These are phyloP conservation scores for Corythornis leucogaster DNA, from an alignment of 2,797 vertebrate species.

Conservation along the genomic window DNA sequence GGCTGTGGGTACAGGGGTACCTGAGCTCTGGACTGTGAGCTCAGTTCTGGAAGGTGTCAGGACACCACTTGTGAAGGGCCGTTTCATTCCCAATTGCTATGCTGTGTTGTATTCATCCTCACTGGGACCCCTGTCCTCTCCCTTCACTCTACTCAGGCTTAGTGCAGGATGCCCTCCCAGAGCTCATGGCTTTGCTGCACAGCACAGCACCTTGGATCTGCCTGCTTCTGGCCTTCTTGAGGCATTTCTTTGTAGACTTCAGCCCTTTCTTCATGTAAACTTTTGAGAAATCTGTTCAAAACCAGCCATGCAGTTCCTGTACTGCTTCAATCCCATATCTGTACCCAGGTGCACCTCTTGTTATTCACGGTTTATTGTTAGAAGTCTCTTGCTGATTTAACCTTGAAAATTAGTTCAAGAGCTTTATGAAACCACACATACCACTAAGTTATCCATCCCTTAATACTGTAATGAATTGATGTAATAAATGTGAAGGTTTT, in stretches of 20 bases:
- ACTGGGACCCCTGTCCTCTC: rapidly evolving
- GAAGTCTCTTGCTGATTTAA: background rate
- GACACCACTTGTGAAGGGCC: background rate
- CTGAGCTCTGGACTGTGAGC: background rate
- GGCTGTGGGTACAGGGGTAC: background rate
- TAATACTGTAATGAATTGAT: background rate
- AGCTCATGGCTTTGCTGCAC: rapidly evolving
- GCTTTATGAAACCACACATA: background rate
- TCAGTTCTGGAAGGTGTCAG: background rate
- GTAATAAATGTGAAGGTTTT: background rate
- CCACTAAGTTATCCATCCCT: background rate
- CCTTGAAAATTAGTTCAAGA: background rate
- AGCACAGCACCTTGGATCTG: background rate
- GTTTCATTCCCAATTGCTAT: background rate
- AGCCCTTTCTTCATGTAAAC: background rate
- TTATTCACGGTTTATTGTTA: background rate
- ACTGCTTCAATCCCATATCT: rapidly evolving
- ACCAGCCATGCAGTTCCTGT: background rate
- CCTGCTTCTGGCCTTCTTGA: background rate
- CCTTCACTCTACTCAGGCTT: rapidly evolving
- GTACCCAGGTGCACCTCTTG: background rate
- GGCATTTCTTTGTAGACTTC: background rate
- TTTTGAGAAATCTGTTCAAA: background rate
- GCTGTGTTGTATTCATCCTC: rapidly evolving
- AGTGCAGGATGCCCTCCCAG: background rate